These are phyloP conservation scores for Cebidichthys violaceus DNA, from an alignment of 2,113 vertebrate genomes.

Conservation along the genomic window DNA sequence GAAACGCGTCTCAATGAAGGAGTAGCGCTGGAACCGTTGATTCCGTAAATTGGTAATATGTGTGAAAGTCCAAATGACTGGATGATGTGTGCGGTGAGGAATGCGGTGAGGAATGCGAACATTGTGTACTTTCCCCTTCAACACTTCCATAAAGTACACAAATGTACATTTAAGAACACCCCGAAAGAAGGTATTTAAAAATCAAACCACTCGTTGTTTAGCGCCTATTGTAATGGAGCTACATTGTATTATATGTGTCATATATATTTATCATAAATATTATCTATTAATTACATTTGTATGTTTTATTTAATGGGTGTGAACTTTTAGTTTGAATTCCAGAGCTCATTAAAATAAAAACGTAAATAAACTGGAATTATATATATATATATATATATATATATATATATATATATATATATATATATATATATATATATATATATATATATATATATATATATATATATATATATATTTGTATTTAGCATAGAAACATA, in stretches of 20 bases:
- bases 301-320: background rate
- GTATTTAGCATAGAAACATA: background rate
- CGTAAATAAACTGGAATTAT: background rate
- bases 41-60: background rate
- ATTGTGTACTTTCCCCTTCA: conserved; percentile 49
- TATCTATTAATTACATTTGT: background rate
- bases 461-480: too few species aligned
- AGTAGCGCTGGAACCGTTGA: rapidly evolving
- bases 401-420: background rate
- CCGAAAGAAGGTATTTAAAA: background rate
- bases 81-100: background rate
- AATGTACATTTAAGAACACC: background rate
- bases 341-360: background rate
- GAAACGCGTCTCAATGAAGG: background rate
- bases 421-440: background rate
- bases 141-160: background rate
- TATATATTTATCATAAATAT: background rate
- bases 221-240: background rate
- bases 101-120: conserved; percentile 19
- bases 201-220: background rate
- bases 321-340: background rate
- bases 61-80: background rate
- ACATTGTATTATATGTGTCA: background rate
- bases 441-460: background rate
- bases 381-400: background rate